Base-by-base conservation (phyloP, 2,888 invertebrate genomes). In the Drepanosiphum platanoidis region DNA sequence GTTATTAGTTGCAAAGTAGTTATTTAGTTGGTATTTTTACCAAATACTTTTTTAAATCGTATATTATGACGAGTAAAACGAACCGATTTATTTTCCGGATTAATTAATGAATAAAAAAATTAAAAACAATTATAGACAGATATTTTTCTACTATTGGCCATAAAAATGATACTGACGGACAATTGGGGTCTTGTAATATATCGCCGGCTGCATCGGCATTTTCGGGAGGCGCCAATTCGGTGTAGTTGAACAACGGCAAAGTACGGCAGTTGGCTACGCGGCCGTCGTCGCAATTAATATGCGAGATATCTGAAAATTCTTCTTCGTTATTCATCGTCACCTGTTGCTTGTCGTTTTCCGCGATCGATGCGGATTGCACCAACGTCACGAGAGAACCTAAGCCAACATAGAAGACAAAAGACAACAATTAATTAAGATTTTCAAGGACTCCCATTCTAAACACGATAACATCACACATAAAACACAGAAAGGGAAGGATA, bases 231-330 rank as follows among this genome's bases (percentile, higher is more conserved):
- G 81, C 1, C 32, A 81, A 30, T 3, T 84, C 52, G 34, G 83
- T 84, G 52, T 84, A 84, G 66, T 84, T 84, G 52, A 75, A 84
- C 13, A 84, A 7, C 5, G 83, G 83, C 18, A 84, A 36, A 22
- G 72, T 74, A 9, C 61, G 72, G 64, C 83, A 84, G 27, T 75
- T 84, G 36, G 66, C 9, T 34, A 84, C 75, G 4, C 7, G 75
- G 18, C 74, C 74, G 36, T 84, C 75, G 27, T 84, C 75, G 61
- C 83, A 84, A 3, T 52, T 58, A 1, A 34, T 27, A 8, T 9
- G 9, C 27, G 61, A 22, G 5, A 27, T 61, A 8, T 9, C 22
- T 9, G 61, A 61, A n/a, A 61, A 27, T 11, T 61, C 34, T 11
- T 61, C 34, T 7, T 80, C 68, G 9, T 9, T 3, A n/a, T 15